Percentiles rank a stretch among this genome's conserved stretches.
phyloP scores from a whole-genome alignment of 2,113 vertebrate species.

The Eptatretus burgeri region DNA sequence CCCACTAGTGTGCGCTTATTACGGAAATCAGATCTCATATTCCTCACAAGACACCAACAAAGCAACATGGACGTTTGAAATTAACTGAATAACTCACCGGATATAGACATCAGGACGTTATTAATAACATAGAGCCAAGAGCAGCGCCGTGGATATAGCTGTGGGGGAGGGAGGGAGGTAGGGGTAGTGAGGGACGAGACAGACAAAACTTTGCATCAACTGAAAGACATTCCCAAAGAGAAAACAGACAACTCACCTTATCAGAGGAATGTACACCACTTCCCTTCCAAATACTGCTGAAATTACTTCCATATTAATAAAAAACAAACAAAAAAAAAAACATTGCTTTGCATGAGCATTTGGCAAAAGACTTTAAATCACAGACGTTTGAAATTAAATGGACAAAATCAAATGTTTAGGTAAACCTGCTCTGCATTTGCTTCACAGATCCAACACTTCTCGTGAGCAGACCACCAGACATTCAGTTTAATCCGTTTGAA shows the following conservation, averaged over 20 bases:
- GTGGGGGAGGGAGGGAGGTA: slow-evolving; percentile 5
- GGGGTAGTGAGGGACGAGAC: not conserved
- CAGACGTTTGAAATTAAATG: not conserved
- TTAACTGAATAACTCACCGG: slow-evolving; percentile 27
- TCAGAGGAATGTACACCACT: slow-evolving; percentile 1
- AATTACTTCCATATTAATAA: slow-evolving; percentile 7
- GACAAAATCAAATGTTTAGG: too few species aligned
- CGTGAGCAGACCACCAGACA: too few species aligned
- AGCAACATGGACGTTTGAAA: too few species aligned
- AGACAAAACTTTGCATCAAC: not conserved
- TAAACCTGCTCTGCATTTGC: too few species aligned
- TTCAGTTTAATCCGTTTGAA: too few species aligned
- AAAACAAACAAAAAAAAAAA: too few species aligned
- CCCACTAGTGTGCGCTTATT: too few species aligned
- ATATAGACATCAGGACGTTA: slow-evolving; percentile 92
- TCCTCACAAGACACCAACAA: too few species aligned
- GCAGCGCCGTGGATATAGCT: slow-evolving; percentile 78
- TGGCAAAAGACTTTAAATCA: not conserved
- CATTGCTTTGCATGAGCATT: not conserved
- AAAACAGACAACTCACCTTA: slow-evolving; percentile 38
- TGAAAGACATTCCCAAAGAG: slow-evolving; percentile 40
- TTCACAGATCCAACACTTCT: too few species aligned
- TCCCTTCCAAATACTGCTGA: slow-evolving; percentile 14
- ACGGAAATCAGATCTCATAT: too few species aligned
- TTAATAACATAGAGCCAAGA: slow-evolving; percentile 96